phyloP scores from a whole-genome alignment of 2,888 invertebrate genomes.

The Drosophila kambysellisi region DNA sequence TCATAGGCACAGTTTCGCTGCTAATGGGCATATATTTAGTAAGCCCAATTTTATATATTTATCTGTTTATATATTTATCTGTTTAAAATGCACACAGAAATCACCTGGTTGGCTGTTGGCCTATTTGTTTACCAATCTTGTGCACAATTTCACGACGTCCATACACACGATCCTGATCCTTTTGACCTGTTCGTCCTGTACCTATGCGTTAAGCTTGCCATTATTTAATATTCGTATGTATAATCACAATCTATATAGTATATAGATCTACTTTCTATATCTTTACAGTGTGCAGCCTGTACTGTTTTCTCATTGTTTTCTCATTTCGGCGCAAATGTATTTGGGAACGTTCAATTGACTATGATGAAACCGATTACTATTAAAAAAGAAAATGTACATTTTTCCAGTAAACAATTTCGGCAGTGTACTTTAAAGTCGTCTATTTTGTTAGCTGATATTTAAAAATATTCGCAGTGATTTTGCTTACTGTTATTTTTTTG shows the following conservation, averaged over 20 bases:
- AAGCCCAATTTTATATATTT: constrained; percentile 1
- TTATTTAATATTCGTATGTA: not conserved
- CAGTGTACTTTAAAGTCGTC: constrained; percentile 27
- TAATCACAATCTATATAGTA: not conserved
- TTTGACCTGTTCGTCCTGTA: constrained; percentile 6
- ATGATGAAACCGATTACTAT: constrained; percentile 6
- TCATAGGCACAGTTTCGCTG: constrained; percentile 40
- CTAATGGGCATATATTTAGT: constrained; percentile 45
- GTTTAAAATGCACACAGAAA: constrained; percentile 27
- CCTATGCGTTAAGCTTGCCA: not conserved
- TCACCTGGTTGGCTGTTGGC: constrained; percentile 19
- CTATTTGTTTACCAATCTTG: constrained; percentile 27
- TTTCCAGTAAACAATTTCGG: not conserved
- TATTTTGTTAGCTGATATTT: not conserved
- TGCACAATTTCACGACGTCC: constrained; percentile 18
- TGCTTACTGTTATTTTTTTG: constrained; percentile 18
- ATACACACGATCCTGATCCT: not conserved
- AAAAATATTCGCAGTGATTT: constrained; percentile 34
- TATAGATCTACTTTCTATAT: not conserved
- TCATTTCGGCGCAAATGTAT: constrained; percentile 21
- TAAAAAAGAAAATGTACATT: not conserved
- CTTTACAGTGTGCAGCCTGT: constrained; percentile 40
- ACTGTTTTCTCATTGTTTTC: constrained; percentile 42
- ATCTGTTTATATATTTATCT: no score
- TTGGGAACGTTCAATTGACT: constrained; percentile 21